These are phyloP conservation scores for Serripes groenlandicus DNA, from an alignment of 2,888 invertebrate species.

Conservation along the genomic window DNA sequence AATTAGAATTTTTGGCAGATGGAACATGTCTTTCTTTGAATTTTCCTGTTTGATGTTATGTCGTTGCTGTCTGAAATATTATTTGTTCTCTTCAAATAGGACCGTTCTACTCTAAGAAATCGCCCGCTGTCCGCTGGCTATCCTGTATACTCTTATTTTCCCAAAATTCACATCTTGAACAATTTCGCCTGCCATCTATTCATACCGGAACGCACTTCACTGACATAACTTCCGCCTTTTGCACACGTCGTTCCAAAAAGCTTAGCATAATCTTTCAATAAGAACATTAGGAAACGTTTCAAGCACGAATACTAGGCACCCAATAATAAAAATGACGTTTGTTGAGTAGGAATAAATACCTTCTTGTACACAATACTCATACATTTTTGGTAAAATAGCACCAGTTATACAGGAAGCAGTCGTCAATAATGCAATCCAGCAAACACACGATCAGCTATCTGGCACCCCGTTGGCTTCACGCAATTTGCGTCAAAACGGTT, in stretches of 20 bases:
- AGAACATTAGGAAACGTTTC: slow-evolving; percentile 18
- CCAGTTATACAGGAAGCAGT: slow-evolving; percentile 9
- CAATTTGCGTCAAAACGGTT: too few relatives aligned
- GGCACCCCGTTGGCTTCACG: too few relatives aligned
- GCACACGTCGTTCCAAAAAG: background rate
- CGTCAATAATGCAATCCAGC: too few relatives aligned
- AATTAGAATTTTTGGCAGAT: too few relatives aligned
- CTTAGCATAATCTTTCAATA: background rate
- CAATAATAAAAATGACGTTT: slow-evolving; percentile 27
- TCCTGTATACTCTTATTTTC: slow-evolving; percentile 30
- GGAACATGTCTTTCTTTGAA: too few relatives aligned
- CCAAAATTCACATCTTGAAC: slow-evolving; percentile 23
- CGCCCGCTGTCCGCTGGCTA: slow-evolving; percentile 3
- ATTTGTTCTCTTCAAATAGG: too few relatives aligned
- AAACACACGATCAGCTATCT: too few relatives aligned
- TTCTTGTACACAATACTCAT: slow-evolving; percentile 24
- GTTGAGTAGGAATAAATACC: slow-evolving; percentile 27
- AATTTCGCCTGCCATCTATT: slow-evolving; percentile 34
- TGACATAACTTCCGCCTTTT: background rate
- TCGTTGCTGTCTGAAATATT: too few relatives aligned
- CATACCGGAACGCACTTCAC: background rate
- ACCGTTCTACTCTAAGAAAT: too few relatives aligned
- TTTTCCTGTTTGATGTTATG: too few relatives aligned
- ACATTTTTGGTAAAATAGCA: slow-evolving; percentile 19
- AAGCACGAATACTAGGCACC: slow-evolving; percentile 35